These are phyloP conservation scores for Drosophila rhopaloa DNA, from an alignment of 1,140 invertebrate genomes.

Conservation along the genomic window DNA sequence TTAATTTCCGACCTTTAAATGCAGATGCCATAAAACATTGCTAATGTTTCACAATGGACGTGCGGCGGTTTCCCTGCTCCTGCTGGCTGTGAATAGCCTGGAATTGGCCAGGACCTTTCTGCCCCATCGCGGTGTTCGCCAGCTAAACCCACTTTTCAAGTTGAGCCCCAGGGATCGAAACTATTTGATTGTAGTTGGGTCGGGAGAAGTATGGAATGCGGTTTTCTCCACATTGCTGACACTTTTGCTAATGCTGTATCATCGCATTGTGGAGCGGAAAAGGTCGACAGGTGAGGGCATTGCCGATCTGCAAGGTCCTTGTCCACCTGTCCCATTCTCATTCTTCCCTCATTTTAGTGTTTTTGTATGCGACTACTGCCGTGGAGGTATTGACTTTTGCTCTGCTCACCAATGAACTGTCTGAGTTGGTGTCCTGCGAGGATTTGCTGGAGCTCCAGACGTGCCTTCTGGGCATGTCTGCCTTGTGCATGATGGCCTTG, in stretches of 20 bases:
- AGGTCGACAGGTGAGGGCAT: conserved; percentile 67
- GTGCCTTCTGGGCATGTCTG: conserved; percentile 48
- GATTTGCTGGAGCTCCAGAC: conserved; percentile 66
- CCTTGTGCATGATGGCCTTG: conserved; percentile 54
- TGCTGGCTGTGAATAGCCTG: conserved; percentile 72
- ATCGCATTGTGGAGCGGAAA: conserved; percentile 76
- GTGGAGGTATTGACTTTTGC: conserved; percentile 60
- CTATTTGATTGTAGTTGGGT: conserved; percentile 65
- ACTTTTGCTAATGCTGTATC: conserved; percentile 76
- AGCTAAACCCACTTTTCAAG: conserved; percentile 54
- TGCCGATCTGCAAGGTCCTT: conserved; percentile 1
- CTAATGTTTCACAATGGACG: conserved; percentile 81
- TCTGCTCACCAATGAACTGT: conserved; percentile 68
- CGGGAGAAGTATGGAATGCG: conserved; percentile 66
- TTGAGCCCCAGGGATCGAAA: conserved; percentile 46
- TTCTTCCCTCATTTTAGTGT: conserved; percentile 48
- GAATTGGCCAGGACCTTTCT: conserved; percentile 66
- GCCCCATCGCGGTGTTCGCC: conserved; percentile 35
- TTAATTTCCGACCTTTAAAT: conserved; percentile 10
- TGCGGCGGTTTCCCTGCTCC: conserved; percentile 60
- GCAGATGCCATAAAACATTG: conserved; percentile 78
- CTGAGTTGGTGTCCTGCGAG: conserved; percentile 68
- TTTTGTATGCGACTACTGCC: conserved; percentile 63
- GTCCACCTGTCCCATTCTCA: conserved; percentile 3
- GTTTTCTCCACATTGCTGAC: conserved; percentile 62